Conservation (phyloP, 2,113 vertebrate genomes). For the Cisticola juncidis region DNA sequence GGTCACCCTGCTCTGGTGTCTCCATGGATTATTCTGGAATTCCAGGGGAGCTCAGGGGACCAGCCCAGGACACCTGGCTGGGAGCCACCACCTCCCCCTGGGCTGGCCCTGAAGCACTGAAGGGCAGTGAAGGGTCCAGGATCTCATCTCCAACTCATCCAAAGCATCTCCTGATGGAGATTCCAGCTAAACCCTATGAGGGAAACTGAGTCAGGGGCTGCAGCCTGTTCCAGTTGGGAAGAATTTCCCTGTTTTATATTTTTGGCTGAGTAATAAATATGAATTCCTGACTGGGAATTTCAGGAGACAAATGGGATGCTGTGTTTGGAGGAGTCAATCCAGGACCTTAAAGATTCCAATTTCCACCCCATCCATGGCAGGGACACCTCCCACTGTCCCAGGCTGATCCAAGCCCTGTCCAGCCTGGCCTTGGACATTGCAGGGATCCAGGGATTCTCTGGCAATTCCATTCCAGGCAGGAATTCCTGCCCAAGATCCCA, state of each 20-base stretch:
- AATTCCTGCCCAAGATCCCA: not conserved
- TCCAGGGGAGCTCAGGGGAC: not conserved
- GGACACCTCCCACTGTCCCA: not conserved
- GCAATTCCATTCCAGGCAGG: not conserved
- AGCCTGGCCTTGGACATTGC: fast-evolving
- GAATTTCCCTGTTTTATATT: not conserved
- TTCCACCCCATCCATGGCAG: not conserved
- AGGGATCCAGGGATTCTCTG: not conserved
- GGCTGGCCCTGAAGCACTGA: not conserved
- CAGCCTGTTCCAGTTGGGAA: not conserved
- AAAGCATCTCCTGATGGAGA: not conserved
- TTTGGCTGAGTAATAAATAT: not conserved
- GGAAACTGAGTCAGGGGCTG: not conserved
- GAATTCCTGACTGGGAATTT: not conserved
- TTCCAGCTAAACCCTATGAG: not conserved
- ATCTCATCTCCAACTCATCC: not conserved
- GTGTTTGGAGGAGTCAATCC: not conserved
- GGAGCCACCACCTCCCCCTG: not conserved
- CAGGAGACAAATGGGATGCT: not conserved
- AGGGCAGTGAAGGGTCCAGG: not conserved
- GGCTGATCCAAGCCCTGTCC: not conserved
- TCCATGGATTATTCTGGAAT: not conserved
- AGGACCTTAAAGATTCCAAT: not conserved
- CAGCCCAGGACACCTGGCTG: not conserved
- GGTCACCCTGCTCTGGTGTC: not conserved